Percentiles rank a stretch among this genome's conserved stretches.
phyloP scores from a whole-genome alignment of 2,113 vertebrate species.

The Carassius carassius region DNA sequence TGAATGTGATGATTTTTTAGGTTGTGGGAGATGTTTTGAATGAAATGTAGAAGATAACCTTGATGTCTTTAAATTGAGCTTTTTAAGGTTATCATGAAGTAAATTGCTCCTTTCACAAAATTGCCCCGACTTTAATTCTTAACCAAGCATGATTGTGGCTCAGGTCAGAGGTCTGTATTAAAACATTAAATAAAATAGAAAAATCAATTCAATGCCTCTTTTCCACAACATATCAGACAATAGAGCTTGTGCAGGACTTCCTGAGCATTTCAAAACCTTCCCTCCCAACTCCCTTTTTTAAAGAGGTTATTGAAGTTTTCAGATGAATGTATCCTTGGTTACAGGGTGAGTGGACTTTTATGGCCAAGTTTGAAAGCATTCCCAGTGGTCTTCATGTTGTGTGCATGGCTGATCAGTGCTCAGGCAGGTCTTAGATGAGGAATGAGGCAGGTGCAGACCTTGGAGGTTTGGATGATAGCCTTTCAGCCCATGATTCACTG shows the following conservation, averaged over 20 bases:
- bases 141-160: neutral
- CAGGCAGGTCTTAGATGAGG: conserved; percentile 69
- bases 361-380: conserved; percentile 59
- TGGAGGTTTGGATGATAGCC: conserved; percentile 78
- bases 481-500: conserved; percentile 78
- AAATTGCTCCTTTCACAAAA: conserved; percentile 8
- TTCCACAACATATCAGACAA: neutral
- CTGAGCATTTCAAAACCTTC: conserved; percentile 35
- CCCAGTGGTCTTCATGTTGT: conserved; percentile 63
- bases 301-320: conserved; percentile 57
- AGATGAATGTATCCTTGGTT: conserved; percentile 56
- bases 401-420: conserved; percentile 73
- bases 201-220: neutral
- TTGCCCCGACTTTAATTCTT: neutral
- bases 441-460: conserved; percentile 76
- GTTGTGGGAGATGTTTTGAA: neutral
- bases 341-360: conserved; percentile 50
- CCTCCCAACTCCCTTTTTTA: conserved; percentile 46
- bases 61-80: neutral
- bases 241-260: neutral
- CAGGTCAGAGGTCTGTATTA: neutral
- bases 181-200: neutral
- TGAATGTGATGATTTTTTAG: conserved; percentile 37
- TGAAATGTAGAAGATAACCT: conserved; percentile 2
- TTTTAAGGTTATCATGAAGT: neutral